Conservation (phyloP, 2,888 invertebrate species). For the Trissolcus brochymenae region DNA sequence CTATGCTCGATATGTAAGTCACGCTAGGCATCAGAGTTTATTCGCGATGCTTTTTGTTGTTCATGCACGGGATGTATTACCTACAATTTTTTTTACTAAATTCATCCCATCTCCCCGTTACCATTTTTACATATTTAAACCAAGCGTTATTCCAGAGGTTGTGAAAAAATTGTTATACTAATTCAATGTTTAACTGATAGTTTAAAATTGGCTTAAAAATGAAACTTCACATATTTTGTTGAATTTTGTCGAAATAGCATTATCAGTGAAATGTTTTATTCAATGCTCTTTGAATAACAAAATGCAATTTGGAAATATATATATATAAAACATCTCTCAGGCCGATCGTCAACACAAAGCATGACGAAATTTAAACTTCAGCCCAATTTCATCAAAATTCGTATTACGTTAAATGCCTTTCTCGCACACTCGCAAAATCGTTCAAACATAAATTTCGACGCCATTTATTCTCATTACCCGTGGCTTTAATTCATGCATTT, state of each 20-base stretch:
- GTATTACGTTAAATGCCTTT: conserved; percentile 3
- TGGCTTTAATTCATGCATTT: conserved; percentile 42
- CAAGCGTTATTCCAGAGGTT: too few species aligned
- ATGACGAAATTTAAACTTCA: conserved; percentile 10
- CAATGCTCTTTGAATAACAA: too few species aligned
- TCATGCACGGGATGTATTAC: not conserved
- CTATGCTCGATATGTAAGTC: conserved; percentile 21
- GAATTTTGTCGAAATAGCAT: too few species aligned
- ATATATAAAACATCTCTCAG: too few species aligned
- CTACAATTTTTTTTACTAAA: too few species aligned
- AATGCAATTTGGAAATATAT: too few species aligned
- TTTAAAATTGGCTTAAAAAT: too few species aligned
- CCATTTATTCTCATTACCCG: conserved; percentile 41
- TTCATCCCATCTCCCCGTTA: not conserved
- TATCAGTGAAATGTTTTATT: too few species aligned
- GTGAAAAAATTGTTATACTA: too few species aligned
- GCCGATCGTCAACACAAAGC: too few species aligned
- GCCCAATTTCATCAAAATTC: conserved; percentile 25
- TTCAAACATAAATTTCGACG: conserved; percentile 19
- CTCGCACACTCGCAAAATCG: conserved; percentile 20
- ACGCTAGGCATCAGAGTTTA: conserved; percentile 11
- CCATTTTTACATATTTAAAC: not conserved
- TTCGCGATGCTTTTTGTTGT: conserved; percentile 10
- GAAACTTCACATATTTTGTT: too few species aligned
- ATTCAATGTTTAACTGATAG: too few species aligned